A percentile compares a stretch with the other conserved stretches of the same genome.
Evolutionary conservation across 2,888 invertebrate genomes (phyloP).

Genomic region (Thalpophila matura): DNA sequence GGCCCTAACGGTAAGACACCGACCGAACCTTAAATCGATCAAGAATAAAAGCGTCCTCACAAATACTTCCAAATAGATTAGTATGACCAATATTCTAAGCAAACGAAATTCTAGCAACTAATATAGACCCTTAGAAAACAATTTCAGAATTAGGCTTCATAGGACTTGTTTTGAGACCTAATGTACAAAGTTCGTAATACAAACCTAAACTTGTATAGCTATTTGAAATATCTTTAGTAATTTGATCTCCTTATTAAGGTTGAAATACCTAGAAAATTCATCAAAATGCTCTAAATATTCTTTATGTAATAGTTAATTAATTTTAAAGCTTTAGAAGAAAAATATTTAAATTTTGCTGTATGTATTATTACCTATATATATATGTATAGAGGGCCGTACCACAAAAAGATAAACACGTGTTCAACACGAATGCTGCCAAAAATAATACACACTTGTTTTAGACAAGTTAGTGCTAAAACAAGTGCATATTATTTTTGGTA

Average conservation of each 20-base stretch:
- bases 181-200: constrained; percentile 11
- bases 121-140: constrained; percentile 1
- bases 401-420: no score
- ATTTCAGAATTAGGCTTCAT: constrained; percentile 5
- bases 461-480: no score
- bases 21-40: not conserved
- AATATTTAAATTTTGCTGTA: no score
- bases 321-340: no score
- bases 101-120: constrained; percentile 3
- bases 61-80: constrained; percentile 6
- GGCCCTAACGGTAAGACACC: no score
- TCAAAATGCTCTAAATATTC: no score
- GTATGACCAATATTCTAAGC: not conserved
- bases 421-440: no score
- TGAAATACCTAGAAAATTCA: not conserved
- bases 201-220: constrained; percentile 5
- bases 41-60: not conserved
- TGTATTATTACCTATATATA: no score
- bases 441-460: no score
- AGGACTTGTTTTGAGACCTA: not conserved
- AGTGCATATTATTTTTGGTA: no score
- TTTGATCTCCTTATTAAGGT: constrained; percentile 2
- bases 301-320: no score
- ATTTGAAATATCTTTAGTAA: constrained; percentile 9
- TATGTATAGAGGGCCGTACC: no score